phyloP scores from a whole-genome alignment of 2,797 vertebrate genomes.

The Ptychobarbus kaznakovi region DNA sequence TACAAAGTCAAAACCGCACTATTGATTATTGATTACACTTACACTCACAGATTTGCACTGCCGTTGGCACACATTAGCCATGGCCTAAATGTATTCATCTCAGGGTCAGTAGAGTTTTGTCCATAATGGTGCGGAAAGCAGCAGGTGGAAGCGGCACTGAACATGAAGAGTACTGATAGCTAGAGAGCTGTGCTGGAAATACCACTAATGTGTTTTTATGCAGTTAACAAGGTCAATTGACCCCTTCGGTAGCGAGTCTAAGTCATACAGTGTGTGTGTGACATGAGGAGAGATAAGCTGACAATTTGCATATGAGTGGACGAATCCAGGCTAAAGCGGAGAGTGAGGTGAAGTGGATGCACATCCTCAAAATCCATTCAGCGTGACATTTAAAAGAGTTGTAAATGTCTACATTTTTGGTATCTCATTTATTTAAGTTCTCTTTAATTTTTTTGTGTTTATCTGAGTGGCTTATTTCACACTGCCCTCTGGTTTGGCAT shows the following conservation, averaged over 20 bases:
- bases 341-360: neutral
- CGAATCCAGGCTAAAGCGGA: neutral
- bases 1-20: conserved; percentile 9
- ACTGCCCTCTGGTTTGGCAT: conserved; percentile 1
- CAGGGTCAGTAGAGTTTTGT: conserved; percentile 37
- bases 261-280: conserved; percentile 11
- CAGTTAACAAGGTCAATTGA: conserved; percentile 52
- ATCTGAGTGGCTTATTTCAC: neutral
- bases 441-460: neutral
- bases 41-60: neutral
- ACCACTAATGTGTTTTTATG: conserved; percentile 48
- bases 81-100: conserved; percentile 36
- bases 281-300: neutral
- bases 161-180: conserved; percentile 4
- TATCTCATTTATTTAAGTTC: neutral
- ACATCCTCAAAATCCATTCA: conserved; percentile 20
- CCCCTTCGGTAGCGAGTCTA: conserved; percentile 21
- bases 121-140: conserved; percentile 24
- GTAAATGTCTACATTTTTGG: conserved; percentile 26
- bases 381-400: conserved; percentile 33
- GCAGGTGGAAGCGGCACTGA: conserved; percentile 1
- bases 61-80: conserved; percentile 27
- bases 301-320: neutral
- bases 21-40: conserved; percentile 50
- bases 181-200: conserved; percentile 30